Evolutionary conservation across 2,113 vertebrate species (phyloP), one percentile per base, ranked within the genome.

Genomic region (Pungitius pungitius): DNA sequence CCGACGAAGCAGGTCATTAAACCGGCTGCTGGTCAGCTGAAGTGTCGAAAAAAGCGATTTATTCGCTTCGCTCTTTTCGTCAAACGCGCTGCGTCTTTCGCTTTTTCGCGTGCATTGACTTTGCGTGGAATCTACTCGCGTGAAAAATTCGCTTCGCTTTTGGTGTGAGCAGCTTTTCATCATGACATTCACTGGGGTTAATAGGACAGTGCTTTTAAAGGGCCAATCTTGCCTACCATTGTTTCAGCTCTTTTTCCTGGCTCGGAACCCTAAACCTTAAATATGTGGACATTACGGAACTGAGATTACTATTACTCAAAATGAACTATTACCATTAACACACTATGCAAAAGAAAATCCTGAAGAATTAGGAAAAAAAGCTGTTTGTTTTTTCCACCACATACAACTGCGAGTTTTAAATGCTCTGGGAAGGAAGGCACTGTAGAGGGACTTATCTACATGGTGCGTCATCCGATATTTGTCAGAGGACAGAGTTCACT

Each of bases 191-290:
- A 57, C 22, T 26, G 20, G 8, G 2, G 27, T 51, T 30, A 58
- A 20, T 26, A 8, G 17, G 11, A 55, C 14, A 11, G 14, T 54
- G 49, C 26, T 27, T 49, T 37, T 39, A 33, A 66, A 49, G 22
- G 42, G 17, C 13, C 72, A 24, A 47, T 26, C 35, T 61, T 51
- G 40, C 65, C 37, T 43, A 30, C 18, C 14, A 2, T 22, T 4
- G 0, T 58, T 15, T 79, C 62, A 40, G 70, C 57, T 63, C 24
- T 12, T 22, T 64, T 45, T 70, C 54, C 51, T 58, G 58, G 52
- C 60, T 45, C 66, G 54, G 66, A 51, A 22, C 47, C 47, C 17
- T 11, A 47, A 47, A 17, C 45, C 20, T 35, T 24, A 56, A 15
- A 22, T 49, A 11, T n/a, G 33, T 20, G 18, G 10, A 37, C 57